Conservation (phyloP, 2,888 invertebrate species). For the Crossocerus cetratus region DNA sequence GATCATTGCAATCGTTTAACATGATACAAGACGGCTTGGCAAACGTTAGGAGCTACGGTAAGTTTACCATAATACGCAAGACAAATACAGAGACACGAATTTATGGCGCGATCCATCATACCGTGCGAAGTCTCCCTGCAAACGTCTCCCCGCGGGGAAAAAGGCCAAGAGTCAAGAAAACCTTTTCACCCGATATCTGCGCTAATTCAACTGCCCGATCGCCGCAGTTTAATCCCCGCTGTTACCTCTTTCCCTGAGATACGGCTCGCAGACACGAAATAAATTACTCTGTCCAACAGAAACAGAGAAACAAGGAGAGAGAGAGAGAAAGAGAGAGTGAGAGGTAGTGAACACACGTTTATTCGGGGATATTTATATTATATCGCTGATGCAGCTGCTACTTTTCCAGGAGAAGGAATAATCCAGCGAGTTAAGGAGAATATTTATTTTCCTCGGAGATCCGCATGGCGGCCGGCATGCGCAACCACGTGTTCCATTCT, state of each 20-base stretch:
- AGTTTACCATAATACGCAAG: no score
- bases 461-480: slow-evolving; percentile 35
- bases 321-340: no score
- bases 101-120: no score
- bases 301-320: no score
- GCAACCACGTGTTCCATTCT: slow-evolving; percentile 50
- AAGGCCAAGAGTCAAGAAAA: background rate
- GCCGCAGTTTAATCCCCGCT: background rate
- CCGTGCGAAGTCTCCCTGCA: no score
- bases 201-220: background rate
- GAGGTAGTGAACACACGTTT: background rate
- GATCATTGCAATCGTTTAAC: no score
- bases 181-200: background rate
- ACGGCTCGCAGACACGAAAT: background rate
- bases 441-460: slow-evolving; percentile 38
- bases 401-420: background rate
- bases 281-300: background rate
- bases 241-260: background rate
- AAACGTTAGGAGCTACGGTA: no score
- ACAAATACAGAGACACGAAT: no score
- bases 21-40: no score
- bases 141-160: no score
- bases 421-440: background rate
- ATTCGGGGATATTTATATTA: slow-evolving; percentile 1
- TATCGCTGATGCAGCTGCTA: background rate